Conservation (phyloP, 2,797 vertebrate genomes). For the Bovichtus variegatus region DNA sequence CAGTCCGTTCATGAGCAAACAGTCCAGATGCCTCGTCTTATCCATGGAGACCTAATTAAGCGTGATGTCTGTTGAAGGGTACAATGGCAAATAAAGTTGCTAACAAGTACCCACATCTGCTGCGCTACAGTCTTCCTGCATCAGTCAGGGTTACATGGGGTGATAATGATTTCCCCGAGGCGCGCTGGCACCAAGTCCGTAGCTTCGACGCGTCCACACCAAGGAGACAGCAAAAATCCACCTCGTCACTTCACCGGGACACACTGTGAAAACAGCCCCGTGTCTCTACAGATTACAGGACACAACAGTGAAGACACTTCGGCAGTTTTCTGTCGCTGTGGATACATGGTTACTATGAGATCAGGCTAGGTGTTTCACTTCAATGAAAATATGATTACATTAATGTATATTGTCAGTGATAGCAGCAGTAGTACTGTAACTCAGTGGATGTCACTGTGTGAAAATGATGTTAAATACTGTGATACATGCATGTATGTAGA, state of each 20-base stretch:
- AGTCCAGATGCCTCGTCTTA: conserved; percentile 65
- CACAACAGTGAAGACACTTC: neutral
- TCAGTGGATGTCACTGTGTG: neutral
- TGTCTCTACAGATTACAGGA: conserved; percentile 12
- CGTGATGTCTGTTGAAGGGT: conserved; percentile 73
- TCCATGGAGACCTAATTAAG: conserved; percentile 81
- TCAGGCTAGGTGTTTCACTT: neutral
- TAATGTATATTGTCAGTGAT: neutral
- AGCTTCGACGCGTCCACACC: conserved; percentile 37
- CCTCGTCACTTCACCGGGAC: conserved; percentile 10
- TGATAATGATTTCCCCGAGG: conserved; percentile 70
- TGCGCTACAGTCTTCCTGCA: conserved; percentile 41
- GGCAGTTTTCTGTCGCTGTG: conserved; percentile 17
- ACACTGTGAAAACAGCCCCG: neutral
- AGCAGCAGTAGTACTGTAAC: neutral
- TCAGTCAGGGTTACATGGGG: conserved; percentile 56
- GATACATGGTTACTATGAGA: conserved; percentile 16
- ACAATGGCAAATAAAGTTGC: conserved; percentile 75
- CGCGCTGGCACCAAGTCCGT: conserved; percentile 38
- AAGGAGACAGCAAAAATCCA: conserved; percentile 21
- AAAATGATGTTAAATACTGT: neutral
- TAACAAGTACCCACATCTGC: conserved; percentile 73
- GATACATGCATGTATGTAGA: neutral
- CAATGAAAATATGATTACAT: neutral
- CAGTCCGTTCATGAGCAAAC: conserved; percentile 61